phyloP scores from a whole-genome alignment of 35 echinoderm and acorn worm genomes.

The Apostichopus japonicus region DNA sequence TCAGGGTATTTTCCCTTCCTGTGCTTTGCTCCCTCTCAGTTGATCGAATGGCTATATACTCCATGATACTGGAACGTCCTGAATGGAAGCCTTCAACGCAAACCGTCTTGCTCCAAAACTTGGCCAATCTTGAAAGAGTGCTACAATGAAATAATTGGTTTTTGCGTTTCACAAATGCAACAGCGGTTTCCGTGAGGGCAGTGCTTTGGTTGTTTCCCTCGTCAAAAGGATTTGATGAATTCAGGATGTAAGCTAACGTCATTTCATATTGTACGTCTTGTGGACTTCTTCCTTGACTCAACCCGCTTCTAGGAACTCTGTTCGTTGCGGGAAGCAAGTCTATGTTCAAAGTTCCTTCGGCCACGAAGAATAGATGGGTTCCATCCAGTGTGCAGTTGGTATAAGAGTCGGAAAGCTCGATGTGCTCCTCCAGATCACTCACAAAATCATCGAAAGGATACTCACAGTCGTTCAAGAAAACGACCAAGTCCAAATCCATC shows the following conservation, averaged over 20 bases:
- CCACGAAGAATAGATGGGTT: neutral
- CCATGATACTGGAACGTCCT: conserved; percentile 35
- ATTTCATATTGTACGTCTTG: neutral
- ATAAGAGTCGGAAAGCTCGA: neutral
- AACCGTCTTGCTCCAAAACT: conserved; percentile 56
- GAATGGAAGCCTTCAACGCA: conserved; percentile 20
- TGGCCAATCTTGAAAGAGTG: conserved; percentile 25
- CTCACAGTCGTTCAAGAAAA: conserved; percentile 35
- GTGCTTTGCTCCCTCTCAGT: conserved; percentile 15
- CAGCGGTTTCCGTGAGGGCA: conserved; percentile 24
- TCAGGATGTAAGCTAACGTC: neutral
- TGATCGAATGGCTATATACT: conserved; percentile 39
- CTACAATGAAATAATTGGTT: conserved; percentile 9
- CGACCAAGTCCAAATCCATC: conserved; percentile 50
- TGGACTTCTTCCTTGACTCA: neutral
- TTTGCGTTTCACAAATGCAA: conserved; percentile 31
- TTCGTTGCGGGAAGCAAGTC: conserved; percentile 43
- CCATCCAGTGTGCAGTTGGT: neutral
- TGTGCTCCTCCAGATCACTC: neutral
- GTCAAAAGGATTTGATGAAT: neutral
- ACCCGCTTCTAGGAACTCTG: neutral
- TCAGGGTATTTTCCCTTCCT: conserved; percentile 24
- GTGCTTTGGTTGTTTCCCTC: conserved; percentile 36
- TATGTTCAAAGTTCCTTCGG: conserved; percentile 1
- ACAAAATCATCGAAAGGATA: conserved; percentile 24